Evolutionary conservation across 2,113 vertebrate species (phyloP), one percentile per base, ranked within the genome.

Genomic region (Athene cunicularia): DNA sequence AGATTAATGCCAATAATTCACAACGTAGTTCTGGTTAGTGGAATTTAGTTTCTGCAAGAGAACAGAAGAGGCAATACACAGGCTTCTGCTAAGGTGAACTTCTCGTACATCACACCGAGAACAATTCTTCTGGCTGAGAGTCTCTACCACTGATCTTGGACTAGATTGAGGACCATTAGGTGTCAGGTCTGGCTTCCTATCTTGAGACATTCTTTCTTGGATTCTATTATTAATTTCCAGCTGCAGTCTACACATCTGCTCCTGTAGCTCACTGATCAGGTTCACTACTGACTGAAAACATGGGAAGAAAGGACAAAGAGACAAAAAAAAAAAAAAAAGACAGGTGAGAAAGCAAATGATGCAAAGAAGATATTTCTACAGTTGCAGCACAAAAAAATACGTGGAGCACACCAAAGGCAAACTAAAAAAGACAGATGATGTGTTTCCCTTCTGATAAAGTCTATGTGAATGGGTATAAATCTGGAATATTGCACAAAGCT

Each of bases 261-360:
- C 99, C 98, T 99, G 99, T 67, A 99, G 99, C 97, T 99, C 99
- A 98, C 99, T 99, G 98, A 99, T 99, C 98, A 99, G 98, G 98
- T 99, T 99, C 98, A 99, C 99, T 98, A 99, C 99, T 52, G 98
- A 99, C 99, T 99, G 98, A 96, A 98, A 98, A 98, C 94, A 93
- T 49, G 71, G 87, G 97, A 92, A 96, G 84, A 97, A 85, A 97
- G 71, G 50, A 73, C 33, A 55, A 90, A 81, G 72, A 87, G 95
- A 92, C 52, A 83, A 71, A 27, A 66, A 32, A 91, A 68, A 16
- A 86, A 81, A 92, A 96, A 93, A 73, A 75, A 77, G 22, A 82
- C 2, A 53, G 12, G 39, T 88, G 52, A 96, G 58, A 90, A 79
- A 86, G 66, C 73, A 95, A 67, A 92, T 16, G 1, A 80, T 52